Evolutionary conservation across 2,888 invertebrate species (phyloP).

Genomic region (Chymomyza amoena): DNA sequence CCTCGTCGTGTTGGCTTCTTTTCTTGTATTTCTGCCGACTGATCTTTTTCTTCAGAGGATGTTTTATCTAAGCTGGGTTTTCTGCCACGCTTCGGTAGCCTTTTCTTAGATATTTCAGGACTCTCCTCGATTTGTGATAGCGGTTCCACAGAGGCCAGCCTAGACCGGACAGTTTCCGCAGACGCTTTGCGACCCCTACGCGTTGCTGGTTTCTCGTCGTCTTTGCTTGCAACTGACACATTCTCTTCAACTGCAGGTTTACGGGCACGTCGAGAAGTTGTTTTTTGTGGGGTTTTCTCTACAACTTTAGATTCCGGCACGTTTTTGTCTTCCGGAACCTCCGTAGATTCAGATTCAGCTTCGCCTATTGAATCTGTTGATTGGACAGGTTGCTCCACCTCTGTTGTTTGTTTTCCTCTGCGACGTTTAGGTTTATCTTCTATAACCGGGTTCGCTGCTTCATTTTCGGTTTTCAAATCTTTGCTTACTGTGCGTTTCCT

Average conservation of each 20-base stretch:
- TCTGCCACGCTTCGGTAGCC: slow-evolving; percentile 16
- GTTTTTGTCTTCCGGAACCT: too few species aligned
- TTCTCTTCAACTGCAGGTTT: too few species aligned
- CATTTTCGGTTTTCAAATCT: background rate
- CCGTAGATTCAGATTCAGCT: too few species aligned
- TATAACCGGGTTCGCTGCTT: background rate
- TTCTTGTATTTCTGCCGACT: slow-evolving; percentile 7
- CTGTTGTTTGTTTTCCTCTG: slow-evolving; percentile 29
- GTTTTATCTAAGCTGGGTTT: slow-evolving; percentile 27
- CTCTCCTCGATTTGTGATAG: background rate
- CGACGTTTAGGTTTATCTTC: slow-evolving; percentile 22
- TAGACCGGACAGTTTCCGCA: background rate
- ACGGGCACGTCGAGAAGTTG: too few species aligned
- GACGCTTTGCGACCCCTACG: slow-evolving; percentile 16
- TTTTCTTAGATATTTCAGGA: slow-evolving; percentile 16
- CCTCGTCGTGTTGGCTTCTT: background rate
- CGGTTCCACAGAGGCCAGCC: background rate
- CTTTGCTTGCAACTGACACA: background rate
- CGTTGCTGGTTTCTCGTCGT: background rate
- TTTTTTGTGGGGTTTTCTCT: too few species aligned
- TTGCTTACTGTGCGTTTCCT: slow-evolving; percentile 29
- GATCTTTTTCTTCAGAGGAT: slow-evolving; percentile 18
- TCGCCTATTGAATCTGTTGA: too few species aligned
- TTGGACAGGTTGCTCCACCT: slow-evolving; percentile 1
- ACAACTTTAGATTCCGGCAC: too few species aligned